Evolutionary conservation across 2,113 vertebrate species (phyloP).

Genomic region (Malurus alboscapulatus): DNA sequence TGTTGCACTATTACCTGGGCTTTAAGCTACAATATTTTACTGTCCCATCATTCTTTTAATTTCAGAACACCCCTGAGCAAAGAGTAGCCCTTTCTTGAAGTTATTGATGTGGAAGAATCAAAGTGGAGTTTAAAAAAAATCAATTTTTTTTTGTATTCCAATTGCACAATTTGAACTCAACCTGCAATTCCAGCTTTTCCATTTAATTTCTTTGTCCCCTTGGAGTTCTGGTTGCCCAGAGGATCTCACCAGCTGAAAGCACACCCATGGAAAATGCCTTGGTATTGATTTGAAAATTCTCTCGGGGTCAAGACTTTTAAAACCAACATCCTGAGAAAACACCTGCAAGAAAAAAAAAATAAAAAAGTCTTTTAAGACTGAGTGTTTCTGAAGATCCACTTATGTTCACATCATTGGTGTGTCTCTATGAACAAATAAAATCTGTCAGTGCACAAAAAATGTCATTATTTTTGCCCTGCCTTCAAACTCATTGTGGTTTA

Average conservation of each 20-base stretch:
- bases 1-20: rapidly evolving
- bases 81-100: neutral
- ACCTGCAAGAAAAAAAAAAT: neutral
- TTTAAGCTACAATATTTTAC: neutral
- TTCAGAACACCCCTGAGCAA: neutral
- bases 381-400: neutral
- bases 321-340: neutral
- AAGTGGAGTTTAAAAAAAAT: neutral
- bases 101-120: rapidly evolving
- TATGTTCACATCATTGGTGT: neutral
- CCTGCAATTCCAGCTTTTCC: neutral
- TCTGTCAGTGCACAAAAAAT: neutral
- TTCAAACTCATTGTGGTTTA: neutral
- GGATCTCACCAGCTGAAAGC: neutral
- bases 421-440: neutral
- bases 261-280: neutral
- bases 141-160: neutral
- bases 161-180: neutral
- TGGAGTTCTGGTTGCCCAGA: neutral
- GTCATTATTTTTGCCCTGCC: neutral
- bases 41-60: neutral
- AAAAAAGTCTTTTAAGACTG: rapidly evolving
- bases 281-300: neutral
- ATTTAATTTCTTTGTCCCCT: neutral
- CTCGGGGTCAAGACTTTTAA: neutral